Evolutionary conservation across 1,140 invertebrate species (phyloP), one percentile per base, ranked within the genome.

Genomic region (Ephestia elutella): DNA sequence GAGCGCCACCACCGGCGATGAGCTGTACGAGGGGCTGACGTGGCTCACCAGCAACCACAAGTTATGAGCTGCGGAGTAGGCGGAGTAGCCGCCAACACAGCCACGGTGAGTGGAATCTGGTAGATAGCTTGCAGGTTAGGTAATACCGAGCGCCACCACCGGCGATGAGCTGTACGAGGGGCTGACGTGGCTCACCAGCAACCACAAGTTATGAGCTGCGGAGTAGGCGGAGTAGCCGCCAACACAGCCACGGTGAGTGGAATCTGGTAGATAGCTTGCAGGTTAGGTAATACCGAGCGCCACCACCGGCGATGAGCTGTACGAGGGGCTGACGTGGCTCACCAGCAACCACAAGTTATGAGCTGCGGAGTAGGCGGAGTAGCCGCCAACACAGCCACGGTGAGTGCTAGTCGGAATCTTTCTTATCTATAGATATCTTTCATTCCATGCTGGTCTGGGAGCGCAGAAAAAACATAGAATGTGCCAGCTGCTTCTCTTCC

Each of bases 1-100:
- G 66, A 98, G 63, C 98, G 97, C 91, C 63, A 98, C 97, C 65
- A 96, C 96, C 54, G 98, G 98, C 63, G 98, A 99, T 90, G 98
- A 98, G 65, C 93, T 99, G 38, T 98, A 97, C 85, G 98, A 99
- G 91, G 98, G 93, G 66, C 94, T 99, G 66, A 99, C 97, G 71
- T 99, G 98, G 98, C 92, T 99, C 70, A 99, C 97, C 75, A 97
- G 96, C 81, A 99, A 99, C 92, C 96, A 98, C 91, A 99, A 99
- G 90, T 97, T 98, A 93, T 99, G 91, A 92, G 90, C 85, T 77
- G 78, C 85, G 75, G 86, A 88, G 83, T 88, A 89, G 83, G 79
- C 81, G 83, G 81, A 70, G 70, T 38, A 25, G 20, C 18, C 10
- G 51, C 44, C 60, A 59, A 57, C 72, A 25, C 7, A 98, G 98